phyloP scores from a whole-genome alignment of 2,888 invertebrate species.

The Oscheius myriophilus region DNA sequence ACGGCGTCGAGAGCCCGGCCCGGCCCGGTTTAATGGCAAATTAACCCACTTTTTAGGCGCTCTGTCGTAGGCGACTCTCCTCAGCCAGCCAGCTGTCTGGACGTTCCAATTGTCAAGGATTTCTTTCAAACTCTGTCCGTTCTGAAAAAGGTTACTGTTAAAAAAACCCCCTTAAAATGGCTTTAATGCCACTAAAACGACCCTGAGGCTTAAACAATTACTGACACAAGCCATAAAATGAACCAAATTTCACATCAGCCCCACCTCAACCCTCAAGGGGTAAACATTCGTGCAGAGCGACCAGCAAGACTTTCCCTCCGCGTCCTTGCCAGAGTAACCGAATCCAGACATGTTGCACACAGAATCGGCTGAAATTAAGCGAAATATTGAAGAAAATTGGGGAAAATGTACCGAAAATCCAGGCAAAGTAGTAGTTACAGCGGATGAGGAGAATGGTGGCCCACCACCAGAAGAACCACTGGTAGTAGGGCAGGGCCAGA shows the following conservation, averaged over 20 bases:
- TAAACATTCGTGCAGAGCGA: constrained; percentile 91
- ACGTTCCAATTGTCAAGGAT: constrained; percentile 93
- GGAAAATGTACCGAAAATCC: constrained; percentile 49
- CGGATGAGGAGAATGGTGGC: constrained; percentile 61
- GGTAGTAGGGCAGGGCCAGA: constrained; percentile 41
- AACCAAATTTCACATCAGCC: too few species aligned
- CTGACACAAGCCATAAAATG: too few species aligned
- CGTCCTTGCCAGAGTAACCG: constrained; percentile 84
- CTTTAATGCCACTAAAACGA: not conserved
- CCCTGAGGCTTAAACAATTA: too few species aligned
- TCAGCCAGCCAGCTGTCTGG: constrained; percentile 91
- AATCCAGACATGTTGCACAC: constrained; percentile 93
- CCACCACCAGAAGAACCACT: constrained; percentile 59
- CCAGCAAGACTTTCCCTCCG: constrained; percentile 83
- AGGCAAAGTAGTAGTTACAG: constrained; percentile 71
- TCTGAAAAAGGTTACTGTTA: constrained; percentile 74
- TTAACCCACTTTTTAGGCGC: constrained; percentile 76
- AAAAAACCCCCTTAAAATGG: too few species aligned
- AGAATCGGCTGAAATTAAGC: constrained; percentile 79
- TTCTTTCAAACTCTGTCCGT: constrained; percentile 85
- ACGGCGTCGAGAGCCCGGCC: too few species aligned
- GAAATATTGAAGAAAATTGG: constrained; percentile 32
- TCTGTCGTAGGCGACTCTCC: constrained; percentile 89
- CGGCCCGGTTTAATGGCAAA: too few species aligned
- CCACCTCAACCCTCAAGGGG: constrained; percentile 86